phyloP scores from a whole-genome alignment of 1,140 invertebrate species.

The Brachionus manjavacas region DNA sequence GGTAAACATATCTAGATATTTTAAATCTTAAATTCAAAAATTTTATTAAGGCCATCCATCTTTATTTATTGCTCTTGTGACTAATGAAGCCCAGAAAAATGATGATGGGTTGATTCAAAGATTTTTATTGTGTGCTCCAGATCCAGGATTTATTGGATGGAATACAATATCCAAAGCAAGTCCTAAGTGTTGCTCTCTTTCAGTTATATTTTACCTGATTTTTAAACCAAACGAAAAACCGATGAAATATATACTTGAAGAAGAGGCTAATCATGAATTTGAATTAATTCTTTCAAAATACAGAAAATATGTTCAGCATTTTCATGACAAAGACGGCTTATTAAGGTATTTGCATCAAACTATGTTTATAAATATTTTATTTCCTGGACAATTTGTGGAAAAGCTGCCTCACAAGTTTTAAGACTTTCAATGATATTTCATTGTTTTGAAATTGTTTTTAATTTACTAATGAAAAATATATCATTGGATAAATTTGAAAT shows the following conservation, averaged over 20 bases:
- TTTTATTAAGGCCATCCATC: background rate
- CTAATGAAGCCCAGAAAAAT: too few species aligned
- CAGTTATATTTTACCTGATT: background rate
- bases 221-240: background rate
- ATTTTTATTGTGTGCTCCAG: too few species aligned
- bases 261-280: background rate
- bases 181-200: background rate
- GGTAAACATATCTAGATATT: background rate
- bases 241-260: background rate
- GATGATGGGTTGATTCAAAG: too few species aligned
- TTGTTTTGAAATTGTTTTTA: conserved; percentile 4
- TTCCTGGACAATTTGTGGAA: background rate
- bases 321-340: conserved; percentile 4
- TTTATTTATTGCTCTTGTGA: too few species aligned
- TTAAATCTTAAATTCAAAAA: background rate
- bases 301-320: background rate
- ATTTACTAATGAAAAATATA: background rate
- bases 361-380: background rate
- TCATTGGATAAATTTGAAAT: background rate
- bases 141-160: background rate
- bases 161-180: background rate
- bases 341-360: background rate
- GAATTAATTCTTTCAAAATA: background rate
- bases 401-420: background rate
- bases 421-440: conserved; percentile 18